These are phyloP conservation scores for Chelidonichthys spinosus DNA, from an alignment of 2,797 vertebrate genomes.

Conservation along the genomic window DNA sequence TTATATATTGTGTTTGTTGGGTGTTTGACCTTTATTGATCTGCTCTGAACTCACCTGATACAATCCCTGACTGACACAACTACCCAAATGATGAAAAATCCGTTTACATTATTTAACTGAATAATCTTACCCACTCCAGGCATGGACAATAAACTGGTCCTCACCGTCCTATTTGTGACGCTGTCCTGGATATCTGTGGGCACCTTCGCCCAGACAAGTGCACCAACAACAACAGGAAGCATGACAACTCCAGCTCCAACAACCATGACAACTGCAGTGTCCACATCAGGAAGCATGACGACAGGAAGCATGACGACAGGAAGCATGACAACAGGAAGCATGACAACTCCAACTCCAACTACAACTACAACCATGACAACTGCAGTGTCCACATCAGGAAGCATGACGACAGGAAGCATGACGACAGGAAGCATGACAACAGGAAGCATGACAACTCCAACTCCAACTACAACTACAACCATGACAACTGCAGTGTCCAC, in stretches of 20 bases:
- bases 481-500: background rate
- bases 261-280: no score
- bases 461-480: accelerated
- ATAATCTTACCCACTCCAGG: slow-evolving; percentile 19
- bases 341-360: accelerated
- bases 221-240: accelerated
- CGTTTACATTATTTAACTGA: background rate
- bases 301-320: accelerated
- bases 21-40: no score
- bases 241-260: no score
- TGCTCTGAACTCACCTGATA: no score
- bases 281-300: background rate
- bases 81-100: no score
- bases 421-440: no score
- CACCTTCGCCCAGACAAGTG: background rate
- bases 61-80: no score
- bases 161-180: slow-evolving; percentile 41
- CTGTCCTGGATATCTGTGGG: slow-evolving; percentile 31
- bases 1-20: no score
- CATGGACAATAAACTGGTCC: slow-evolving; percentile 57
- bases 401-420: accelerated
- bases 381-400: accelerated
- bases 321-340: accelerated
- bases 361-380: no score
- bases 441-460: background rate